A percentile compares a stretch with the other conserved stretches of the same genome.
phyloP scores from a whole-genome alignment of 2,797 vertebrate species.

The Phoxinus dragarum region DNA sequence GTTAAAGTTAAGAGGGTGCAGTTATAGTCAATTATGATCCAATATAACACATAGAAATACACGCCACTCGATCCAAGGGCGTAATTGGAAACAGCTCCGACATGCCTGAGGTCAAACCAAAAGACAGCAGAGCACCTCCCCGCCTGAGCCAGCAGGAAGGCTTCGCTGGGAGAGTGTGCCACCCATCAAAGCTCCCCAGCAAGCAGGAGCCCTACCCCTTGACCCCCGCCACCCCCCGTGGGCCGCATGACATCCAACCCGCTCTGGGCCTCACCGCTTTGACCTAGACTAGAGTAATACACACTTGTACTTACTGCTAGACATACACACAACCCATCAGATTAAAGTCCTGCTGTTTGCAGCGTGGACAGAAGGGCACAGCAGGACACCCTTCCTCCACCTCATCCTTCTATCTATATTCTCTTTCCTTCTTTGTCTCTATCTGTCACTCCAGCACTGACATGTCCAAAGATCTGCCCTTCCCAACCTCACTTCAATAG shows the following conservation, averaged over 20 bases:
- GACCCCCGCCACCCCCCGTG: constrained; percentile 71
- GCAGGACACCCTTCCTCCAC: constrained; percentile 51
- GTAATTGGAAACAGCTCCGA: constrained; percentile 81
- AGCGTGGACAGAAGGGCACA: constrained; percentile 53
- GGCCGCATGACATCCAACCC: constrained; percentile 68
- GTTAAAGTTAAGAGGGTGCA: constrained; percentile 82
- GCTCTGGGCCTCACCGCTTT: constrained; percentile 61
- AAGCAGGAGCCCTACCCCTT: constrained; percentile 66
- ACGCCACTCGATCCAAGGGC: constrained; percentile 70
- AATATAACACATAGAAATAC: constrained; percentile 83
- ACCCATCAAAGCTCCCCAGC: constrained; percentile 70
- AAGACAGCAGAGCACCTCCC: constrained; percentile 60
- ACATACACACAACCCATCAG: constrained; percentile 46
- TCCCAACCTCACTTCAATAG: constrained; percentile 42
- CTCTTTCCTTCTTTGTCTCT: constrained; percentile 48
- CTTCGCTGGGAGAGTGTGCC: constrained; percentile 62
- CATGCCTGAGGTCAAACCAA: constrained; percentile 71
- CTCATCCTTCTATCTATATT: constrained; percentile 36
- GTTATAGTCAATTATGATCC: constrained; percentile 85
- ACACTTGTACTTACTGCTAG: constrained; percentile 37
- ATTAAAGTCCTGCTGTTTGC: constrained; percentile 55
- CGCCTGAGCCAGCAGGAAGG: constrained; percentile 57
- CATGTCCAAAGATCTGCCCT: constrained; percentile 51
- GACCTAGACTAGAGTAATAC: constrained; percentile 38
- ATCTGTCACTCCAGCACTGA: constrained; percentile 46